Evolutionary conservation across 2,797 vertebrate species (phyloP), one percentile per base, ranked within the genome.

Genomic region (Tauraco hartlaubi): DNA sequence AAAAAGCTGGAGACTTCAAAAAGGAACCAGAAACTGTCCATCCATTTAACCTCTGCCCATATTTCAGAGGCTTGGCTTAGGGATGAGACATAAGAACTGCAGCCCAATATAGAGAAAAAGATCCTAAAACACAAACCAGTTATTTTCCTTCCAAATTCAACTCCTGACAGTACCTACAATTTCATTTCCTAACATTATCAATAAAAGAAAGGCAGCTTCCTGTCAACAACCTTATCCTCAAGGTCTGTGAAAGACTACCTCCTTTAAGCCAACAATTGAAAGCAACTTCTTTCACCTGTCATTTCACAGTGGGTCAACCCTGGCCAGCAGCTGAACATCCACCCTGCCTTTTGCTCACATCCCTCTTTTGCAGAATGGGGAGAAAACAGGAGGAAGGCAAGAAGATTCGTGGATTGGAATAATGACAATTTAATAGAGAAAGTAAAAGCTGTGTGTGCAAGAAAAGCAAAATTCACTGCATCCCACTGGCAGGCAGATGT

Each of bases 401-500:
- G 76, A 48, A 19, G 16, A 21, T 3, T 52, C 0, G 0, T 8
- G 10, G 39, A 63, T 4, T 11, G 14, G 58, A 17, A 33, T n/a
- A 43, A 33, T 2, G 9, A 8, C 21, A 44, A 4, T 62, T 76
- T 52, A 72, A 64, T 0, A 59, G 8, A 18, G 49, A 62, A 61
- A 79, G 9, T 9, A 61, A 44, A 85, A 74, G 12, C 16, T 71
- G 14, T 0, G 0, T 6, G 4, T 25, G 15, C 19, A 85, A 41
- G 29, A 22, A 14, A 35, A 54, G 21, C 19, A 82, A 64, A 89
- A 51, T 18, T 15, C 37, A 31, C 35, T 8, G 21, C 9, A 41
- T 41, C 39, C 39, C 39, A 41, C 12, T 41, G 39, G 39, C 39
- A 41, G 39, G 39, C 39, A 41, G 46, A n/a, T 19, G 15, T 43